Evolutionary conservation across 2,888 invertebrate genomes (phyloP).

Genomic region (Lithodes maja): DNA sequence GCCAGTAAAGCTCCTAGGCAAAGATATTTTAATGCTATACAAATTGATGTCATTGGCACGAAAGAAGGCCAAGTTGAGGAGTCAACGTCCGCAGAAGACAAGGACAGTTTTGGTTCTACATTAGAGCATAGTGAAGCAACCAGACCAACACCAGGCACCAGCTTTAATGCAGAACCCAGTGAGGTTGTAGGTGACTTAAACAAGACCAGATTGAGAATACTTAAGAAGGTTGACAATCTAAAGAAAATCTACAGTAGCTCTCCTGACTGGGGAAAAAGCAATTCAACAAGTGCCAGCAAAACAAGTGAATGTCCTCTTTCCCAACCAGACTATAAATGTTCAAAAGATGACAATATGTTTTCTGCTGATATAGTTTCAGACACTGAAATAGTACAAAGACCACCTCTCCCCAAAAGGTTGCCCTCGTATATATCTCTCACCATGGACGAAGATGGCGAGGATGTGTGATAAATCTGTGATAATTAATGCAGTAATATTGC

Average conservation of each 20-base stretch:
- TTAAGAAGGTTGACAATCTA: slow-evolving; percentile 32
- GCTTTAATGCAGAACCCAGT: background rate
- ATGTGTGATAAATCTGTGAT: slow-evolving; percentile 43
- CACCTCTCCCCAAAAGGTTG: slow-evolving; percentile 47
- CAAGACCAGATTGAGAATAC: slow-evolving; percentile 20
- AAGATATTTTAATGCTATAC: slow-evolving; percentile 40
- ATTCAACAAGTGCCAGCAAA: background rate
- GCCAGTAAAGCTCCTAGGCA: slow-evolving; percentile 22
- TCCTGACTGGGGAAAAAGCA: background rate
- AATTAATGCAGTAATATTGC: background rate
- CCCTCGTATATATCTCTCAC: slow-evolving; percentile 58
- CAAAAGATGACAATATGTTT: background rate
- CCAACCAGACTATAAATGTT: background rate
- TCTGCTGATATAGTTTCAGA: background rate
- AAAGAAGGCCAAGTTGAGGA: background rate
- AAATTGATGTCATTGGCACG: background rate
- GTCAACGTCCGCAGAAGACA: background rate
- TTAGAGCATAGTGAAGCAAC: background rate
- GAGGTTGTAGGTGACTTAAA: slow-evolving; percentile 2
- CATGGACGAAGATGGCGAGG: slow-evolving; percentile 31
- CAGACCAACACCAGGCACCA: background rate
- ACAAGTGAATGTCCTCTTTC: background rate
- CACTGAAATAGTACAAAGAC: slow-evolving; percentile 5
- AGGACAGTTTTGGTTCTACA: background rate
- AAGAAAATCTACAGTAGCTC: slow-evolving; percentile 6